Evolutionary conservation across 2,797 vertebrate genomes (phyloP).

Genomic region (Mormyrus proboscirostris): DNA sequence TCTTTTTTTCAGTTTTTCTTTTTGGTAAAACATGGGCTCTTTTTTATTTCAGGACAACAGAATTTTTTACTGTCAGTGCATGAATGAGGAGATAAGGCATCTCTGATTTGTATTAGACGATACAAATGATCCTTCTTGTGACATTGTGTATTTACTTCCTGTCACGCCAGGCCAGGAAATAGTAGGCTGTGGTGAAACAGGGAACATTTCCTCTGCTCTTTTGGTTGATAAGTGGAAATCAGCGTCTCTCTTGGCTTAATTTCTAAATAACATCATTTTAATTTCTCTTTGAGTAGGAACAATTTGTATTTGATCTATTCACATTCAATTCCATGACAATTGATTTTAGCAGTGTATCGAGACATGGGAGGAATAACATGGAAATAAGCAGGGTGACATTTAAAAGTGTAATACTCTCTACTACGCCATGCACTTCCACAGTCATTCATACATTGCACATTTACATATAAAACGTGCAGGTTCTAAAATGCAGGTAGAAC

Average conservation of each 20-base stretch:
- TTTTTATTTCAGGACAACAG: not conserved
- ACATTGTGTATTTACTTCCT: conserved; percentile 36
- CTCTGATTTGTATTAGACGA: not conserved
- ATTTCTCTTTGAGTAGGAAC: not conserved
- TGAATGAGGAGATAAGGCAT: not conserved
- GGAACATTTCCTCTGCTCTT: conserved; percentile 9
- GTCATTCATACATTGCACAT: not conserved
- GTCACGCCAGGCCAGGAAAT: conserved; percentile 15
- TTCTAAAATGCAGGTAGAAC: not conserved
- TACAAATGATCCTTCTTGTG: not conserved
- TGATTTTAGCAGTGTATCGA: not conserved
- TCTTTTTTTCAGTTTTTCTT: not conserved
- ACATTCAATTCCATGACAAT: not conserved
- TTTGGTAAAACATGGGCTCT: not conserved
- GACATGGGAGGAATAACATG: not conserved
- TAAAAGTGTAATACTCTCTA: not conserved
- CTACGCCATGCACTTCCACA: not conserved
- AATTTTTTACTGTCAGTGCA: not conserved
- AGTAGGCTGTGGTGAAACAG: not conserved
- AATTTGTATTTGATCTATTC: not conserved
- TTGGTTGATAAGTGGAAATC: conserved; percentile 15
- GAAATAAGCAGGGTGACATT: not conserved
- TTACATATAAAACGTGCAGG: not conserved
- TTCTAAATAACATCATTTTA: not conserved
- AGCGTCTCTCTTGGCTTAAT: not conserved